Evolutionary conservation across 2,888 invertebrate genomes (phyloP), one percentile per base, ranked within the genome.

Genomic region (Eugnorisma glareosa): DNA sequence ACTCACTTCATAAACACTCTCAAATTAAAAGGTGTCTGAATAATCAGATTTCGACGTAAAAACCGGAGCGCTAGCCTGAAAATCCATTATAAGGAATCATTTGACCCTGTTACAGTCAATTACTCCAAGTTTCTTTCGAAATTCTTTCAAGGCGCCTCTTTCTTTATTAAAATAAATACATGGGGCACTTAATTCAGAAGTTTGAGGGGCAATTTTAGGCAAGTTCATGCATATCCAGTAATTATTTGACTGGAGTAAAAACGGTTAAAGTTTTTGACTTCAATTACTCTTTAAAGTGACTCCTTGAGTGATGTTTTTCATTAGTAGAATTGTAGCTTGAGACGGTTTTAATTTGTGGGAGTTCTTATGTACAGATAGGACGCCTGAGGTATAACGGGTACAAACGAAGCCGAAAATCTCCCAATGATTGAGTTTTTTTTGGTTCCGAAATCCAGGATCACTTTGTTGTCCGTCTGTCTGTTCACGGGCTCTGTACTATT

Each of bases 211-310:
- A 83, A 75, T 81, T 78, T 66, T 73, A 81, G 67, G n/a, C 59
- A 85, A 88, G 85, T 89, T 86, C 73, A 87, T 86, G 64, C 81
- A 82, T 81, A 82, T 70, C 78, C 75, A 82, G 83, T 90, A 90
- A 91, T 91, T 91, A 89, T 75, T 81, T 80, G 76, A 74, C 64
- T 75, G 75, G 79, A 88, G 84, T 87, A 77, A 76, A 84, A 88
- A 90, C 90, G 90, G 90, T 90, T 90, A 81, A 91, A 93, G 91
- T 93, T 93, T 91, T 91, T 90, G 89, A 88, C 91, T 91, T 86
- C 90, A 92, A 92, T 92, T 92, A 91, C 61, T 71, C 71, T 67
- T 70, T 71, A 82, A 86, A 80, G 85, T 81, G 73, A 75, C 84
- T 89, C 45, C 72, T 86, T 82, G 86, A 90, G 90, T 90, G 82